Evolutionary conservation across 2,797 vertebrate species (phyloP).

Genomic region (Gallinago nigripennis): DNA sequence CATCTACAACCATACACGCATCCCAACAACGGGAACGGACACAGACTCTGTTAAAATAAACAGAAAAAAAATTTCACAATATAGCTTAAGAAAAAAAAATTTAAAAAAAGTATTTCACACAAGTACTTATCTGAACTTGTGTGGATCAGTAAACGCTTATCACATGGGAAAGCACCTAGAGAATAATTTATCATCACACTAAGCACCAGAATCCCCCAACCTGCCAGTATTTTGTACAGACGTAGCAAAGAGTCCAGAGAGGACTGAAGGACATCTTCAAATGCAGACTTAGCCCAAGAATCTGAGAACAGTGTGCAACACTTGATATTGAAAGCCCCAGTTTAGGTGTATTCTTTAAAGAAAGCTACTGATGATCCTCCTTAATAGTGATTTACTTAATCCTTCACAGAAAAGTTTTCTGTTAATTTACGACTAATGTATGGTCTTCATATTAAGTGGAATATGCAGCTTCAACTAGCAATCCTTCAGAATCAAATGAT

Average conservation of each 20-base stretch:
- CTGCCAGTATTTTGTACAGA: background rate
- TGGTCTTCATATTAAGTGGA: background rate
- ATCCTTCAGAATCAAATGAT: background rate
- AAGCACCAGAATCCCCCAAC: background rate
- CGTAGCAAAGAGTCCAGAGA: background rate
- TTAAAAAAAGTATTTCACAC: background rate
- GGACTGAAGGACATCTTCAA: background rate
- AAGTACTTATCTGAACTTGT: background rate
- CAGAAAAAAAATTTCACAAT: background rate
- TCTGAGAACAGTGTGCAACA: background rate
- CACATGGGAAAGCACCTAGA: background rate
- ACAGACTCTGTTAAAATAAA: constrained; percentile 81
- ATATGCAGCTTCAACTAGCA: background rate
- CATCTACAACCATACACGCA: constrained; percentile 97
- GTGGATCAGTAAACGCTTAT: background rate
- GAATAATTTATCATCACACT: background rate
- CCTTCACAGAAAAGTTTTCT: background rate
- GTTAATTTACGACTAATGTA: background rate
- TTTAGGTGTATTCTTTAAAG: background rate
- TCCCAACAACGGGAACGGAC: constrained; percentile 97
- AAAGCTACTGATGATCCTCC: background rate
- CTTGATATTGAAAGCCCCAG: background rate
- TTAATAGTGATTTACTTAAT: background rate
- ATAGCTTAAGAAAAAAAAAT: background rate
- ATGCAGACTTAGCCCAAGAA: background rate